Base-by-base conservation (phyloP, 2,113 vertebrate species). In the Thryonomys swinderianus region DNA sequence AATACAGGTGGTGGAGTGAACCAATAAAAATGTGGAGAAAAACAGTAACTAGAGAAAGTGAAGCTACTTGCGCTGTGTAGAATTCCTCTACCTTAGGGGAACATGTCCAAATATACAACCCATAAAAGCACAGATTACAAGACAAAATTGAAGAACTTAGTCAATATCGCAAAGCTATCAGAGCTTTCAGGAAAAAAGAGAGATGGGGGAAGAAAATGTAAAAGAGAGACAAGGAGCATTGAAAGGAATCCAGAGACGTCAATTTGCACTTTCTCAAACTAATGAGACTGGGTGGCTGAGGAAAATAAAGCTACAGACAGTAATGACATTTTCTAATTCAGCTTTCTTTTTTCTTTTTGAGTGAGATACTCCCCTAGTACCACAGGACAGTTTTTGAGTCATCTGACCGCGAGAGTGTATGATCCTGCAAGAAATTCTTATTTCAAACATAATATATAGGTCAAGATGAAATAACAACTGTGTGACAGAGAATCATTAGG, bases 51-150 rank as follows among this genome's bases (percentile, higher is more conserved):
- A 16, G 79, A 92, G 78, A 89, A 2, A 61, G 88, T 0, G 14
- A 78, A 64, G 53, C 40, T 83, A 59, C 48, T 42, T n/a, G 25
- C 71, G n/a, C 27, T 5, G n/a, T 23, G 3, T 12, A 73, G 80
- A 88, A 87, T 73, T 69, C 82, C 59, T 53, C 51, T 62, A 37
- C 59, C 93, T 96, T 90, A 40, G 66, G 81, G 76, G 76, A 80
- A 85, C 84, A 85, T 32, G 57, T 73, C 83, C 87, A 61, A 53
- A 94, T 32, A 78, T 3, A 84, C 51, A 48, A 21, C 76, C 79
- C 67, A 84, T 76, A 82, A 95, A 93, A 95, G 59, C 40, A 86
- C 67, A 53, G 23, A 85, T 73, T 66, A 76, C 18, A 86, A 61
- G 59, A 25, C 4, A 51, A 90, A 89, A 53, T 7, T 78, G 66